Conservation (phyloP, 2,797 vertebrate genomes). For the Enteromius afrohamiltoni region DNA sequence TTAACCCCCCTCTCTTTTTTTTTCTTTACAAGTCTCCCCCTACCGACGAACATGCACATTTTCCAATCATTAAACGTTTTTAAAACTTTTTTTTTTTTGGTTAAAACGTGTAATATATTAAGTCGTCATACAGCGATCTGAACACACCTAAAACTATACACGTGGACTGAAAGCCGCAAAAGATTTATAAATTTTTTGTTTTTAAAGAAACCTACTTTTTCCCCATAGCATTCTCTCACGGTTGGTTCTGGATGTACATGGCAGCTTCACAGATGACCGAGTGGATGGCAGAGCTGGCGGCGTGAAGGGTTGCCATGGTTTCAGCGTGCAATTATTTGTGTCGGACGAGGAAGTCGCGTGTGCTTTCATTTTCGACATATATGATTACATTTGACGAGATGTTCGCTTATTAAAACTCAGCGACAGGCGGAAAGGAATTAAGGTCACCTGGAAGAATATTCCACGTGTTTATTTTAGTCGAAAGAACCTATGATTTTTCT, state of each 20-base stretch:
- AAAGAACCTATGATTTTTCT: neutral
- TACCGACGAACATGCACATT: neutral
- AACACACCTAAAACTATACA: neutral
- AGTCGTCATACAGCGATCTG: too few relatives aligned
- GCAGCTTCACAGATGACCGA: neutral
- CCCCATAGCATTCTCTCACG: neutral
- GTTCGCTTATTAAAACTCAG: neutral
- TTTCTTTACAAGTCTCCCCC: neutral
- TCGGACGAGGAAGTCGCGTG: neutral
- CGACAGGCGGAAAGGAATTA: neutral
- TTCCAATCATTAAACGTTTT: neutral
- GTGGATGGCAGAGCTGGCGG: neutral
- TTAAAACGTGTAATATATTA: neutral
- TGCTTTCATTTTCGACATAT: neutral
- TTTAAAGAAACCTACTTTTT: neutral
- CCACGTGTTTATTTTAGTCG: neutral
- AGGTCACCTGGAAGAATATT: neutral
- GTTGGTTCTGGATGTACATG: neutral
- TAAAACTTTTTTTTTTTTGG: neutral
- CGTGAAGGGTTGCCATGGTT: conserved; percentile 40
- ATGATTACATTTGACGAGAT: neutral
- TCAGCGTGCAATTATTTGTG: neutral
- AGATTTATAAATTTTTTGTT: neutral
- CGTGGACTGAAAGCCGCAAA: neutral
- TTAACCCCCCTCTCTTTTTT: neutral